These are phyloP conservation scores for Ecdyonurus torrentis DNA, from an alignment of 2,888 invertebrate genomes.

Conservation along the genomic window DNA sequence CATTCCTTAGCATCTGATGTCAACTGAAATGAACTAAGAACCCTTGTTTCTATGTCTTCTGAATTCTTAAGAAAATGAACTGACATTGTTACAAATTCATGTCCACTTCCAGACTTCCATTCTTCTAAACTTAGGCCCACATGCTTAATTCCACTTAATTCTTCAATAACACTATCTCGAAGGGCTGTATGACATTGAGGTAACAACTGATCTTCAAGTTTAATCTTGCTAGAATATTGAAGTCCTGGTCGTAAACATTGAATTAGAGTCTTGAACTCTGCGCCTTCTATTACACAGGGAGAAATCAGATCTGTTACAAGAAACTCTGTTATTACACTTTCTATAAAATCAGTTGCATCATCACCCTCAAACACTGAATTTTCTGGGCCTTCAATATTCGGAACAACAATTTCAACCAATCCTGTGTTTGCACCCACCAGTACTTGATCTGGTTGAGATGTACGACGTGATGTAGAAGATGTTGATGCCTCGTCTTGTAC, in stretches of 20 bases:
- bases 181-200: background rate
- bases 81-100: background rate
- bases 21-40: background rate
- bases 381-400: background rate
- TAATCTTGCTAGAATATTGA: background rate
- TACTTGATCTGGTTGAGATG: background rate
- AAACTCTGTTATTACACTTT: background rate
- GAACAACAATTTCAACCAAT: background rate
- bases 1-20: background rate
- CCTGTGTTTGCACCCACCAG: background rate
- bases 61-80: background rate
- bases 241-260: background rate
- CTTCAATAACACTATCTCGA: background rate
- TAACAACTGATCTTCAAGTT: background rate
- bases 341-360: background rate
- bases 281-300: background rate
- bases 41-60: background rate
- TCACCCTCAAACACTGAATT: background rate
- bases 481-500: no score
- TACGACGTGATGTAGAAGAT: no score
- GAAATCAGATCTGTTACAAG: background rate
- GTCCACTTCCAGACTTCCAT: background rate
- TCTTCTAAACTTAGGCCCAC: background rate
- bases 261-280: background rate
- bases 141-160: background rate